A percentile compares a stretch with the other conserved stretches of the same genome.
phyloP scores from a whole-genome alignment of 1,140 invertebrate genomes.

The Pseudachorutes palmiensis region DNA sequence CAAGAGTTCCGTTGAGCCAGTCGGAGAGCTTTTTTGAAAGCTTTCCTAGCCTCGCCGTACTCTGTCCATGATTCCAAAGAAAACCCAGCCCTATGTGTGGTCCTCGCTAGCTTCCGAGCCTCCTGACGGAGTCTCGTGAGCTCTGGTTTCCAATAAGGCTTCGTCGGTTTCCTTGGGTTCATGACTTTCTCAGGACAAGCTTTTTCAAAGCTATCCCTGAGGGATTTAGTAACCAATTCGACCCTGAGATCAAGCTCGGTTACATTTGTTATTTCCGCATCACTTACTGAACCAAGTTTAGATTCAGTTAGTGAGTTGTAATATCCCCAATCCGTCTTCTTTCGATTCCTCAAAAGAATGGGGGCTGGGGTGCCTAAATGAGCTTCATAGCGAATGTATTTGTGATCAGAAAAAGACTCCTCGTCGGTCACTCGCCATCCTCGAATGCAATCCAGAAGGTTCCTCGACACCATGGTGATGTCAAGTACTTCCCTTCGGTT shows the following conservation, averaged over 20 bases:
- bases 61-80: not conserved
- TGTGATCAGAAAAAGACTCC: slow-evolving; percentile 29
- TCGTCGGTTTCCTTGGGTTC: not conserved
- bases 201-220: not conserved
- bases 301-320: not conserved
- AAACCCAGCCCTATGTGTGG: not conserved
- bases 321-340: slow-evolving; percentile 18
- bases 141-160: slow-evolving; percentile 15
- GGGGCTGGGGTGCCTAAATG: not conserved
- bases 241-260: slow-evolving; percentile 7
- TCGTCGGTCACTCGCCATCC: slow-evolving; percentile 20
- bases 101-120: not conserved
- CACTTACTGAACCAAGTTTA: not conserved
- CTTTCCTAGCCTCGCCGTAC: not conserved
- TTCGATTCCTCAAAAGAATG: slow-evolving; percentile 15
- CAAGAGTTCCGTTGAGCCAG: slow-evolving; percentile 18
- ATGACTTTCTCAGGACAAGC: slow-evolving; percentile 12
- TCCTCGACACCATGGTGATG: slow-evolving; percentile 12
- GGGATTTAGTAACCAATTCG: not conserved
- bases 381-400: slow-evolving; percentile 14
- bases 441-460: not conserved
- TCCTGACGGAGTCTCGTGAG: not conserved
- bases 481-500: slow-evolving; percentile 22
- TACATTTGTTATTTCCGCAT: not conserved
- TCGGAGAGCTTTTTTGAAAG: slow-evolving; percentile 3